Percentiles rank a stretch among this genome's conserved stretches.
Conservation (phyloP, 2,888 invertebrate species). For the Dryadula phaetusa region DNA sequence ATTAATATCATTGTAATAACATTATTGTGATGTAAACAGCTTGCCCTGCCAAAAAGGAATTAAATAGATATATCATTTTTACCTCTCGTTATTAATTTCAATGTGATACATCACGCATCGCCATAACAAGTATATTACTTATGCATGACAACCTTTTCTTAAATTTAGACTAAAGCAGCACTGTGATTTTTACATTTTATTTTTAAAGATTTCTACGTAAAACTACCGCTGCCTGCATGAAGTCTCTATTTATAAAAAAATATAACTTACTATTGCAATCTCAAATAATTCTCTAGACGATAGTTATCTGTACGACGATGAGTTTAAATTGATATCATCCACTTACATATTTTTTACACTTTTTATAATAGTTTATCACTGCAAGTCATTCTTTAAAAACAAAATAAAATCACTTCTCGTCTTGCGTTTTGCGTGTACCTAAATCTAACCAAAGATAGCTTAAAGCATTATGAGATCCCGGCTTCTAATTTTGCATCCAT, state of each 20-base stretch:
- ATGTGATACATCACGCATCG: slow-evolving; percentile 2
- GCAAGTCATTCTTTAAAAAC: slow-evolving; percentile 70
- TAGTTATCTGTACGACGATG: slow-evolving; percentile 67
- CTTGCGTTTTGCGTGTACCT: slow-evolving; percentile 67
- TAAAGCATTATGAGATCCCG: slow-evolving; percentile 81
- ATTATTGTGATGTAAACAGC: not conserved
- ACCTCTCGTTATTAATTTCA: not conserved
- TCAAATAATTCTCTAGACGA: slow-evolving; percentile 71
- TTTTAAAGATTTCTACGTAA: slow-evolving; percentile 59
- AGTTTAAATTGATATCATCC: slow-evolving; percentile 66
- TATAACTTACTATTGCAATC: slow-evolving; percentile 80
- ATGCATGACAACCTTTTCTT: slow-evolving; percentile 13
- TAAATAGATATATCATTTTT: not conserved
- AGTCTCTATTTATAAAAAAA: slow-evolving; percentile 75
- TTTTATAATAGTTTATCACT: slow-evolving; percentile 63
- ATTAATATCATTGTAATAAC: not conserved
- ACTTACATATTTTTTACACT: slow-evolving; percentile 76
- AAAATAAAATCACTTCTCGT: slow-evolving; percentile 83
- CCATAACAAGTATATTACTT: not conserved
- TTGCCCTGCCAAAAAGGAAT: not conserved
- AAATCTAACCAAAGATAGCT: slow-evolving; percentile 57
- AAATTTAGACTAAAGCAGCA: slow-evolving; percentile 63
- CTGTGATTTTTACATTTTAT: slow-evolving; percentile 62
- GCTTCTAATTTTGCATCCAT: slow-evolving; percentile 81
- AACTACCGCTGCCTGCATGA: slow-evolving; percentile 58